phyloP scores from a whole-genome alignment of 2,888 invertebrate genomes.

The Oscheius sp. region DNA sequence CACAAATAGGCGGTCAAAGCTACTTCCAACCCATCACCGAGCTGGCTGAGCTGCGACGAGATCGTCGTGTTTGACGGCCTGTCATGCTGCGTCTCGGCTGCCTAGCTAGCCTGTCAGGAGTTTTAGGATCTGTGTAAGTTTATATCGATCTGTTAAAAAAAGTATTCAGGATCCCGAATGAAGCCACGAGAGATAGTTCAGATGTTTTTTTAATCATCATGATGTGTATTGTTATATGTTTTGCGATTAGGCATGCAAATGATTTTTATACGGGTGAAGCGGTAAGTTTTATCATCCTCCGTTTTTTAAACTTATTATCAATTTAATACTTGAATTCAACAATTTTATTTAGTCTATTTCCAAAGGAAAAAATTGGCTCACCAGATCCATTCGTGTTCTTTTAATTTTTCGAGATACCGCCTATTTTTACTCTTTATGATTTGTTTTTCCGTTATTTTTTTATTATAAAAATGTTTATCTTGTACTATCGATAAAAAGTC shows the following conservation, averaged over 20 bases:
- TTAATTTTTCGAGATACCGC: too few relatives aligned
- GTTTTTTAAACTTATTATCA: neutral
- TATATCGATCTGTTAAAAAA: neutral
- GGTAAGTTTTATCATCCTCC: constrained; percentile 28
- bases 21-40: constrained; percentile 30
- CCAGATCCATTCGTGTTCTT: too few relatives aligned
- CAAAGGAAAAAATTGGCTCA: too few relatives aligned
- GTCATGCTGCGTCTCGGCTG: neutral
- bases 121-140: constrained; percentile 5
- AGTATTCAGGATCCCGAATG: constrained; percentile 25
- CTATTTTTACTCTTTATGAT: too few relatives aligned
- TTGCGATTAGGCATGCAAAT: constrained; percentile 51
- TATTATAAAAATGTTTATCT: too few relatives aligned
- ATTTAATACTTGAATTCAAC: too few relatives aligned
- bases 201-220: constrained; percentile 50
- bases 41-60: constrained; percentile 17
- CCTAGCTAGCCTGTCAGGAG: neutral
- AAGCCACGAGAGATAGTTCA: constrained; percentile 41
- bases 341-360: too few relatives aligned
- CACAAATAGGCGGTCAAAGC: constrained; percentile 20
- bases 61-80: constrained; percentile 26
- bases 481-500: too few relatives aligned
- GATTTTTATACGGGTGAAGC: constrained; percentile 54
- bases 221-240: constrained; percentile 45
- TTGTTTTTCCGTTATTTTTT: too few relatives aligned